Conservation (phyloP, 2,797 vertebrate genomes). For the Phataginus tetradactyla region DNA sequence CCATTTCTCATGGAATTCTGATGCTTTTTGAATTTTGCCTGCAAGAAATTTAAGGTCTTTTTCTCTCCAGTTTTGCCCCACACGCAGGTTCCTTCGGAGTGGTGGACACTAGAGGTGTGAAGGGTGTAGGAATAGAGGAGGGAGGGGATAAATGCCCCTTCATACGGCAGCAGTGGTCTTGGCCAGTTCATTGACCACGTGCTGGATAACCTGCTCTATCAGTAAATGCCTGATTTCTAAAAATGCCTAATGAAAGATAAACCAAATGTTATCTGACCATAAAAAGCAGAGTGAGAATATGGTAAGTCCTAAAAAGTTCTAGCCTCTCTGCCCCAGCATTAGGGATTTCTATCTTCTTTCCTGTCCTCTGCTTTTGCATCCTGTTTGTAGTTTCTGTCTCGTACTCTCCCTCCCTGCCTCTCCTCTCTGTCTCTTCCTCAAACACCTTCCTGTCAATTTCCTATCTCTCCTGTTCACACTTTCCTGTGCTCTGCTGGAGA, state of each 20-base stretch:
- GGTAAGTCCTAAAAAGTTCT: not conserved
- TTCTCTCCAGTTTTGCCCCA: not conserved
- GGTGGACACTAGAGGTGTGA: not conserved
- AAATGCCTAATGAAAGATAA: not conserved
- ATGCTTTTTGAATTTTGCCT: not conserved
- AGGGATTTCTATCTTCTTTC: not conserved
- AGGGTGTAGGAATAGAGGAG: not conserved
- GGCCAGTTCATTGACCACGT: not conserved
- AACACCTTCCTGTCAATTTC: not conserved
- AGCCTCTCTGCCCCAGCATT: not conserved
- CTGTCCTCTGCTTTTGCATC: not conserved
- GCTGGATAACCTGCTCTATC: not conserved
- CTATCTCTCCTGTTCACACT: not conserved
- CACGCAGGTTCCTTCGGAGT: not conserved
- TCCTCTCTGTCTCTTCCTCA: not conserved
- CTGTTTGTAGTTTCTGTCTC: not conserved
- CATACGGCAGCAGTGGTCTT: not conserved
- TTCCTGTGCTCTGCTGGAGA: not conserved
- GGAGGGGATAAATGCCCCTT: not conserved
- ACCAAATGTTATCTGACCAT: not conserved
- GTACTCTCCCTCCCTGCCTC: not conserved
- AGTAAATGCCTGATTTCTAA: not conserved
- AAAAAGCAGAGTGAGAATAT: not conserved
- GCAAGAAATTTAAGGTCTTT: not conserved
- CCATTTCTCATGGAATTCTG: constrained; percentile 19